Evolutionary conservation across 2,113 vertebrate genomes (phyloP).

Genomic region (Uria aalge): DNA sequence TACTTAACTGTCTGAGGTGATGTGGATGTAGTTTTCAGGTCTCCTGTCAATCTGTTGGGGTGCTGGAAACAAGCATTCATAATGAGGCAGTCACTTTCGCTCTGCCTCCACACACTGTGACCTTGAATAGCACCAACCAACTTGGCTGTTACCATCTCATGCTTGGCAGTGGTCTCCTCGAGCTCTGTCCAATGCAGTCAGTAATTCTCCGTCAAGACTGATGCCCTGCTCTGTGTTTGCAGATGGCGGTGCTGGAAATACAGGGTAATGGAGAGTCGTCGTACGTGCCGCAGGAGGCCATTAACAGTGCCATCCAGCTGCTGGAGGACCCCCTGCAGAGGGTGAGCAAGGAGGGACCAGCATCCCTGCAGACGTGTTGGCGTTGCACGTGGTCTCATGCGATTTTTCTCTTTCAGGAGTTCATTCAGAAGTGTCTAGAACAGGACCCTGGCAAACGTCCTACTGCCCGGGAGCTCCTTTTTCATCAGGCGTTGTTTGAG

Average conservation of each 20-base stretch:
- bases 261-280: constrained; percentile 98
- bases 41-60: neutral
- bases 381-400: rapidly evolving
- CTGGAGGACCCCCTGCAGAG: constrained; percentile 94
- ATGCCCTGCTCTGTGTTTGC: neutral
- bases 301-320: constrained; percentile 96
- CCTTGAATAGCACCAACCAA: neutral
- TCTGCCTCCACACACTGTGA: neutral
- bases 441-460: constrained; percentile 87
- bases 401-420: constrained; percentile 77
- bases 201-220: neutral
- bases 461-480: constrained; percentile 92
- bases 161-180: neutral
- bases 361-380: rapidly evolving
- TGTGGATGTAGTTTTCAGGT: neutral
- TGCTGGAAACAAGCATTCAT: neutral
- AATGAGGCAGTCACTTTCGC: neutral
- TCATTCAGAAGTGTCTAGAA: constrained; percentile 98
- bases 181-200: neutral
- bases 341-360: constrained; percentile 63
- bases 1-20: neutral
- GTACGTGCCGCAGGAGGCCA: constrained; percentile 96
- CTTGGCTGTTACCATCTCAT: neutral
- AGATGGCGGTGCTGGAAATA: constrained; percentile 99
- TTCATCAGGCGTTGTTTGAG: constrained; percentile 95